Base-by-base conservation (phyloP, 2,797 vertebrate species). In the Pogoniulus pusillus region DNA sequence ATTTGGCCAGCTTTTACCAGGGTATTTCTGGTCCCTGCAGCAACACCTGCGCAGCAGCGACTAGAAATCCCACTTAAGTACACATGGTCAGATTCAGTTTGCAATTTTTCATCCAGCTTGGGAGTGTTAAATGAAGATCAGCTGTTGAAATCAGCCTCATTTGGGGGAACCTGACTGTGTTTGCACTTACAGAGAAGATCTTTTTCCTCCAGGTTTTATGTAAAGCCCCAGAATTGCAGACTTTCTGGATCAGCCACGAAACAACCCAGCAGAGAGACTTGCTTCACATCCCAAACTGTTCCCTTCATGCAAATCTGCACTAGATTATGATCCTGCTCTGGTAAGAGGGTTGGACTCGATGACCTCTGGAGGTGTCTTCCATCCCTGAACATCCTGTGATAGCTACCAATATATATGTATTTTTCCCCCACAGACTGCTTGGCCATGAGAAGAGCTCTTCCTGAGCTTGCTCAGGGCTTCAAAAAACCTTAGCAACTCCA, bases 71-170 rank as follows among this genome's bases (percentile, higher is more conserved):
- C 43, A 83, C 85, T 20, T 23, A 30, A 51, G 34, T 82, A 90
- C 90, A 91, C 32, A 2, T 47, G 72, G 58, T 29, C 12, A 5
- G 69, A 87, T 85, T 64, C 68, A 93, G 35, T 8, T 55, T 81
- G 72, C 65, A 75, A 78, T 92, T 95, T 91, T 96, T 94, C 88
- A 80, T 92, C 66, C 65, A 53, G 9, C 41, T 91, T 59, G 43
- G 72, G 55, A 89, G 78, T 12, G 39, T 85, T 85, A 93, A 91
- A 82, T 57, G 88, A 88, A 90, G 72, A 91, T 95, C 83, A 77
- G 63, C 81, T 85, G 78, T 62, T 91, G 75, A 58, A 91, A 58
- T 68, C 22, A 0, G 69, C 65, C 63, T 91, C 69, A 3, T 65
- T 37, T 77, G 49, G 39, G 64, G 54, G 73, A 47, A 53, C 62